A percentile compares a stretch with the other conserved stretches of the same genome.
These are phyloP conservation scores for Henricia sp. DNA, from an alignment of 53 echinoderm and acorn worm species.

Conservation along the genomic window DNA sequence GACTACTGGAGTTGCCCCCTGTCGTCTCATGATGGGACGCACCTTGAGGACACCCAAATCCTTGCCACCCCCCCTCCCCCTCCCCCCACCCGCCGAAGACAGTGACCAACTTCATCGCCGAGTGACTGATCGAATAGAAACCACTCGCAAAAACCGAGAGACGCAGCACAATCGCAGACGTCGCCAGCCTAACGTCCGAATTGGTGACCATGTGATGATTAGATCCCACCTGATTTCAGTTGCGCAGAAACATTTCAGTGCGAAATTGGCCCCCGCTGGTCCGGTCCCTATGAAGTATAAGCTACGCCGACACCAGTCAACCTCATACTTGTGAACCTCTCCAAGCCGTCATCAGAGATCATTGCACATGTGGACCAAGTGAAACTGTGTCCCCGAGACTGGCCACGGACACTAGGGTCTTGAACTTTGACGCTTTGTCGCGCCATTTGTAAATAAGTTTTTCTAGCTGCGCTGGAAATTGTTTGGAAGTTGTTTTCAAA, in stretches of 20 bases:
- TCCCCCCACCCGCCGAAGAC: background rate
- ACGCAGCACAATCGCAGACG: background rate
- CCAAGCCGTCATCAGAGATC: too few relatives aligned
- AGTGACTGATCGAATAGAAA: background rate
- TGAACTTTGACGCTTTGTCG: too few relatives aligned
- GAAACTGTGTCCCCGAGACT: too few relatives aligned
- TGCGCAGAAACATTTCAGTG: conserved; percentile 16
- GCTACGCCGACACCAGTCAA: conserved; percentile 28
- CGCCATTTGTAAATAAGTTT: too few relatives aligned
- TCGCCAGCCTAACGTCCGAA: background rate
- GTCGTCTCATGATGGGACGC: conserved; percentile 23
- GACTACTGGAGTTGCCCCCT: conserved; percentile 34
- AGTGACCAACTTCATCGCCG: background rate
- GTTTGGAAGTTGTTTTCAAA: too few relatives aligned
- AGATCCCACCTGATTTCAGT: conserved; percentile 41
- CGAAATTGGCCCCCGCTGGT: conserved; percentile 51
- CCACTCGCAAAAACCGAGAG: background rate
- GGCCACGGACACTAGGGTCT: too few relatives aligned
- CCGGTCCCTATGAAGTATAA: conserved; percentile 29
- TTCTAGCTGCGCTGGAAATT: too few relatives aligned
- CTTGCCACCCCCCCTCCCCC: background rate
- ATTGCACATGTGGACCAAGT: too few relatives aligned
- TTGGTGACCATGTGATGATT: conserved; percentile 53
- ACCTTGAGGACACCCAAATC: too few relatives aligned
- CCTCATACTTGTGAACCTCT: too few relatives aligned